Conservation (phyloP, 1,140 invertebrate genomes). For the Adoxophyes honmai region DNA sequence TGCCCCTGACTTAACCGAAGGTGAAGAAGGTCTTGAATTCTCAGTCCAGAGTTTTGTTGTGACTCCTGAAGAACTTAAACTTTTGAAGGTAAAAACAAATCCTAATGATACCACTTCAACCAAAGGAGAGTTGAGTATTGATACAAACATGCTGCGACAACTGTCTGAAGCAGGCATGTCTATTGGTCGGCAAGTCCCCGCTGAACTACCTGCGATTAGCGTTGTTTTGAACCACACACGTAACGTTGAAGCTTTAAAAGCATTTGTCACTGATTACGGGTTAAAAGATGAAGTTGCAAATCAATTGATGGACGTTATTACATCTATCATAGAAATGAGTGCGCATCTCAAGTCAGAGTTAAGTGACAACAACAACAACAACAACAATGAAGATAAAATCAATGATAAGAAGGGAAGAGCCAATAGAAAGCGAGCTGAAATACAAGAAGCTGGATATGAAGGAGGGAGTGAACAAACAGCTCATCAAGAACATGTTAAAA, state of each 20-base stretch:
- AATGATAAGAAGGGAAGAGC: slow-evolving; percentile 46
- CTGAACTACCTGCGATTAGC: slow-evolving; percentile 80
- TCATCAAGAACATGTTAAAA: slow-evolving; percentile 71
- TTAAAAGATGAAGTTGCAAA: slow-evolving; percentile 74
- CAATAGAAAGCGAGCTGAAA: slow-evolving; percentile 46
- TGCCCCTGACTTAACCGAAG: slow-evolving; percentile 82
- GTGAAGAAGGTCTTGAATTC: slow-evolving; percentile 83
- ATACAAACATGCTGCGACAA: slow-evolving; percentile 82
- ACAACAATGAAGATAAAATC: slow-evolving; percentile 33
- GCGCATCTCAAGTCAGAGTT: slow-evolving; percentile 66
- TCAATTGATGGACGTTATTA: slow-evolving; percentile 73
- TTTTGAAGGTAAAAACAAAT: slow-evolving; percentile 80
- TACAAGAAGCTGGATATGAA: slow-evolving; percentile 30
- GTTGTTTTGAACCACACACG: slow-evolving; percentile 79
- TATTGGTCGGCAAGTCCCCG: slow-evolving; percentile 81
- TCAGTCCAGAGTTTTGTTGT: slow-evolving; percentile 87
- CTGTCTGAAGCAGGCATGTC: slow-evolving; percentile 84
- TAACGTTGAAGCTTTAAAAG: slow-evolving; percentile 71
- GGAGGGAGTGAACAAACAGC: slow-evolving; percentile 41
- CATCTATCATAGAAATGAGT: slow-evolving; percentile 75
- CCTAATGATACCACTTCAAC: slow-evolving; percentile 75
- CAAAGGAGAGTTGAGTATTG: slow-evolving; percentile 80
- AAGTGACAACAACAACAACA: slow-evolving; percentile 39
- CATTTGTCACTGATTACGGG: slow-evolving; percentile 72
- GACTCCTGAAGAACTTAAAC: slow-evolving; percentile 82